Conservation (phyloP, 2,113 vertebrate genomes). For the Shinisaurus crocodilurus region DNA sequence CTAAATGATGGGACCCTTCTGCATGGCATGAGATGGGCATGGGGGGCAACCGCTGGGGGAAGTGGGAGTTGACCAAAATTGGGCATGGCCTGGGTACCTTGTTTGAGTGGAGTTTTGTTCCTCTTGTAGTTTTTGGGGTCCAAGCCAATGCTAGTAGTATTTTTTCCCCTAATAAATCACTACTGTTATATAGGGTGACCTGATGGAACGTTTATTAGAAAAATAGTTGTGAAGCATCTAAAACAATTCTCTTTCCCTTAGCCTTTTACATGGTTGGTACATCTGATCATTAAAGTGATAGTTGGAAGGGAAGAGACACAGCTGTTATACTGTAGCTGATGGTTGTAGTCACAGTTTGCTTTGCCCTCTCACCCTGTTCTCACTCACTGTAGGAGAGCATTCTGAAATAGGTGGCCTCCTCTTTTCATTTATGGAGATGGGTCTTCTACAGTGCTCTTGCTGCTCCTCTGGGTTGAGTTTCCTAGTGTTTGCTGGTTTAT, state of each 20-base stretch:
- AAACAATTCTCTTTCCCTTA: not conserved
- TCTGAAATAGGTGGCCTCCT: not conserved
- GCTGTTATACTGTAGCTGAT: not conserved
- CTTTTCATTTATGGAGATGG: not conserved
- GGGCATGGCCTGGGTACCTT: not conserved
- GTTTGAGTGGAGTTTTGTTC: not conserved
- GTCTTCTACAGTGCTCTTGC: not conserved
- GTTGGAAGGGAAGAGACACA: not conserved
- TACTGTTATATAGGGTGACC: not conserved
- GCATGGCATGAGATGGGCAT: not conserved
- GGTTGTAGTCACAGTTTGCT: not conserved
- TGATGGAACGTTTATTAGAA: not conserved
- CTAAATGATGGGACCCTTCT: not conserved
- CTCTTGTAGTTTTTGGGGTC: not conserved
- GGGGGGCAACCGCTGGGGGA: not conserved
- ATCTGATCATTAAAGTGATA: not conserved
- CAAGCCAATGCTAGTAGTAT: not conserved
- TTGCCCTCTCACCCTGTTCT: not conserved
- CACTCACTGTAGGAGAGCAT: not conserved
- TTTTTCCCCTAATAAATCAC: not conserved
- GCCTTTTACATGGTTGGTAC: not conserved
- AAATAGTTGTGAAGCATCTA: not conserved
- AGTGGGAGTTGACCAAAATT: not conserved
- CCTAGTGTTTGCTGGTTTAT: not conserved
- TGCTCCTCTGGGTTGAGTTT: not conserved